phyloP scores from a whole-genome alignment of 1,140 invertebrate genomes.

The Thaumetopoea pityocampa region DNA sequence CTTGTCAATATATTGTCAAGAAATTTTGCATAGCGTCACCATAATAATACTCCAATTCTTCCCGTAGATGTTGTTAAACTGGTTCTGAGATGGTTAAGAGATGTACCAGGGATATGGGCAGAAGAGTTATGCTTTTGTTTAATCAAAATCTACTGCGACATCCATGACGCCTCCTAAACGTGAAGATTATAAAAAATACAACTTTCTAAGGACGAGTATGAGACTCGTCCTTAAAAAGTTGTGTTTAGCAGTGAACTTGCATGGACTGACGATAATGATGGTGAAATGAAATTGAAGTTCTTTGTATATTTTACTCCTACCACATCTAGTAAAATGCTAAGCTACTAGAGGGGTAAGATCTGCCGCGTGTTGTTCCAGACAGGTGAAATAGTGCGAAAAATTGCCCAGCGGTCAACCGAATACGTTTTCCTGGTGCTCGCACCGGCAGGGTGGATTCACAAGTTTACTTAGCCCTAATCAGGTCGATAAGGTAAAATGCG shows the following conservation, averaged over 20 bases:
- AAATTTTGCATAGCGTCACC: too few relatives aligned
- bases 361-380: slow-evolving; percentile 32
- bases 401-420: slow-evolving; percentile 40
- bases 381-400: slow-evolving; percentile 58
- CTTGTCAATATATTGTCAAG: too few relatives aligned
- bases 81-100: too few relatives aligned
- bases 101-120: too few relatives aligned
- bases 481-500: neutral
- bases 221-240: too few relatives aligned
- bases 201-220: too few relatives aligned
- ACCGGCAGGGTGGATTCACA: slow-evolving; percentile 9
- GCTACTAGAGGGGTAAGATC: slow-evolving; percentile 19
- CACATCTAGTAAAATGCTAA: slow-evolving; percentile 21
- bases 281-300: neutral
- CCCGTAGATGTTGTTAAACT: too few relatives aligned
- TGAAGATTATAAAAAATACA: too few relatives aligned
- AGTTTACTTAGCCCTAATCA: slow-evolving; percentile 13
- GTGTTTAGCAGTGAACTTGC: neutral
- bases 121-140: too few relatives aligned
- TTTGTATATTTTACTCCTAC: slow-evolving; percentile 5
- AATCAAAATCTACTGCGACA: too few relatives aligned
- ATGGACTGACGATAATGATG: neutral
- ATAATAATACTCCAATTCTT: too few relatives aligned
- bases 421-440: slow-evolving; percentile 19
- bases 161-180: too few relatives aligned